Evolutionary conservation across 2,113 vertebrate genomes (phyloP), one percentile per base, ranked within the genome.

Genomic region (western clawed frog (Xenopus tropicalis)): DNA sequence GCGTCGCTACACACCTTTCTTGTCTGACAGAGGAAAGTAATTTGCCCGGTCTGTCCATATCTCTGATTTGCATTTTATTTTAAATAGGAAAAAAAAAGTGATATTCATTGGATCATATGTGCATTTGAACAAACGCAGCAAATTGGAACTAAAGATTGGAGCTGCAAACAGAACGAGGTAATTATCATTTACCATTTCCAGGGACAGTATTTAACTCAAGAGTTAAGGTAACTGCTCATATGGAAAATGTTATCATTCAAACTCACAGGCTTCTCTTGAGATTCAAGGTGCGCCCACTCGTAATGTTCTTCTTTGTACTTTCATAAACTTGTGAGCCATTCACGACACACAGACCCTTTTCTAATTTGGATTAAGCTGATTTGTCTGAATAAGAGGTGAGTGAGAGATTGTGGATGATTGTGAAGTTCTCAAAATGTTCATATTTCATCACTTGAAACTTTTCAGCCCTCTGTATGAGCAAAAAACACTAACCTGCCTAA

Each of bases 1-100:
- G 73, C 73, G 73, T 69, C 73, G 69, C 25, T 76, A 69, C 58
- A 42, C 66, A 43, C 73, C 73, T 69, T 76, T 76, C 73, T 69
- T 76, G 73, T 76, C 66, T 69, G 73, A 76, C 73, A 63, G 66
- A 54, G 22, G 44, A 69, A 76, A 76, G 73, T 76, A 76, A 76
- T 76, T 76, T 76, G 66, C 58, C 73, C 59, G 20, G 66, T 69
- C 73, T 76, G 73, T 76, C 73, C 73, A 69, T 69, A 76, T 76
- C 66, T 69, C 48, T 56, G 73, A 76, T 76, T 76, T 76, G 73
- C 73, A 76, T 69, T 76, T 76, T 3, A 62, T 76, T 76, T 54
- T 76, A 69, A 76, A 76, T 76, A 58, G 66, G 20, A 76, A 68
- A 63, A 65, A 69, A 68, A 63, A 65, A 69, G 61, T 62, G 42